Conservation (phyloP, 2,888 invertebrate genomes). For the Tipula vernalis region DNA sequence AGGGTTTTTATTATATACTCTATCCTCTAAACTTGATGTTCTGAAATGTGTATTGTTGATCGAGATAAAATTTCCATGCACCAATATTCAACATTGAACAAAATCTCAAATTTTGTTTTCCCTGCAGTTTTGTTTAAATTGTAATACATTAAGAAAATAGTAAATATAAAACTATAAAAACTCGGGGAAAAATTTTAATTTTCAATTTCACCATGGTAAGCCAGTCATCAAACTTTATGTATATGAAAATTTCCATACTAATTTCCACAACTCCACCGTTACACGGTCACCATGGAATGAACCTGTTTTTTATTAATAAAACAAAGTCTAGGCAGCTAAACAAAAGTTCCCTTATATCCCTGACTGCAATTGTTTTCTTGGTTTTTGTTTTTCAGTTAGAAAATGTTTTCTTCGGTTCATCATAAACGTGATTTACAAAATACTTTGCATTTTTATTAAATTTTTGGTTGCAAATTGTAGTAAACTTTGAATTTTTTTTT, state of each 20-base stretch:
- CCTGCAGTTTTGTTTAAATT: neutral
- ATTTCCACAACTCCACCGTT: neutral
- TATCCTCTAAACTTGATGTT: neutral
- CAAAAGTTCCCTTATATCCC: neutral
- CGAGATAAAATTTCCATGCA: neutral
- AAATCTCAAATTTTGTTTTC: neutral
- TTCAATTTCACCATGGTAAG: neutral
- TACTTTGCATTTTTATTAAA: neutral
- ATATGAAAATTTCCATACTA: neutral
- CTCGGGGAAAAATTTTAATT: neutral
- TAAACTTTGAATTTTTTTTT: neutral
- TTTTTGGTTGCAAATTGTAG: neutral
- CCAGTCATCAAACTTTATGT: neutral
- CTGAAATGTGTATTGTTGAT: neutral
- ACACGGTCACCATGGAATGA: neutral
- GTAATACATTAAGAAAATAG: neutral
- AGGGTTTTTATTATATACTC: neutral
- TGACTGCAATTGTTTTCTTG: neutral
- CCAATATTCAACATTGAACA: neutral
- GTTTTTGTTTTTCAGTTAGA: neutral
- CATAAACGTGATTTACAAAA: neutral
- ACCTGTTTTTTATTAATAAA: neutral
- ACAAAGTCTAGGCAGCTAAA: neutral
- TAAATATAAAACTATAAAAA: neutral
- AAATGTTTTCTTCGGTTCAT: neutral